A percentile compares a stretch with the other conserved stretches of the same genome.
Conservation (phyloP, 2,113 vertebrate species). For the Macrotis lagotis region DNA sequence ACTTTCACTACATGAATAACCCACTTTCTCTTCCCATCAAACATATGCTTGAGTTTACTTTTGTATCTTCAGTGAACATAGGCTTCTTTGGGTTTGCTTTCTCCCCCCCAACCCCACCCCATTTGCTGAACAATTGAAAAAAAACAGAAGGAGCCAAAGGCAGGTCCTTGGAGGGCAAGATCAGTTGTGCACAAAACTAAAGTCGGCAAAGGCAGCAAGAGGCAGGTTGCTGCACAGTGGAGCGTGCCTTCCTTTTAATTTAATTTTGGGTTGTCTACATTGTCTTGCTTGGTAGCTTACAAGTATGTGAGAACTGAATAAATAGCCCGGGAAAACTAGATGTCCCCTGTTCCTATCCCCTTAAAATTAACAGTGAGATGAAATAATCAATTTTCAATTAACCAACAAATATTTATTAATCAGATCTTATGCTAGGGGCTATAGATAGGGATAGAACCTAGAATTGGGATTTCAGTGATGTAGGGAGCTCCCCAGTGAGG, state of each 20-base stretch:
- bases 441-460: not conserved
- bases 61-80: not conserved
- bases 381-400: not conserved
- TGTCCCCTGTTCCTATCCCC: constrained; percentile 22
- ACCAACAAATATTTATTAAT: not conserved
- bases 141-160: not conserved
- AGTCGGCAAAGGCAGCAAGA: not conserved
- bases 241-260: not conserved
- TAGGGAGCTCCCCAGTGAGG: not conserved
- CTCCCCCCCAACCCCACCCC: no score
- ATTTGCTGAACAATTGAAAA: not conserved
- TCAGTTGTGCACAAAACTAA: not conserved
- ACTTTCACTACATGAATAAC: no score
- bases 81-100: not conserved
- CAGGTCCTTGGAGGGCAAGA: not conserved
- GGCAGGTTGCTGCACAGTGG: not conserved
- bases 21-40: not conserved
- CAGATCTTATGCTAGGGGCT: not conserved
- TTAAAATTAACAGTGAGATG: constrained; percentile 24
- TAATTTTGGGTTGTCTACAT: not conserved
- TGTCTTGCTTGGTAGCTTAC: not conserved
- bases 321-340: constrained; percentile 42
- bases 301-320: not conserved
- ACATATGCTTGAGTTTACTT: not conserved
- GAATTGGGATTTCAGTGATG: not conserved